Percentiles rank a stretch among this genome's conserved stretches.
These are phyloP conservation scores for Lasioglossum baleicum DNA, from an alignment of 1,140 invertebrate species.

Conservation along the genomic window DNA sequence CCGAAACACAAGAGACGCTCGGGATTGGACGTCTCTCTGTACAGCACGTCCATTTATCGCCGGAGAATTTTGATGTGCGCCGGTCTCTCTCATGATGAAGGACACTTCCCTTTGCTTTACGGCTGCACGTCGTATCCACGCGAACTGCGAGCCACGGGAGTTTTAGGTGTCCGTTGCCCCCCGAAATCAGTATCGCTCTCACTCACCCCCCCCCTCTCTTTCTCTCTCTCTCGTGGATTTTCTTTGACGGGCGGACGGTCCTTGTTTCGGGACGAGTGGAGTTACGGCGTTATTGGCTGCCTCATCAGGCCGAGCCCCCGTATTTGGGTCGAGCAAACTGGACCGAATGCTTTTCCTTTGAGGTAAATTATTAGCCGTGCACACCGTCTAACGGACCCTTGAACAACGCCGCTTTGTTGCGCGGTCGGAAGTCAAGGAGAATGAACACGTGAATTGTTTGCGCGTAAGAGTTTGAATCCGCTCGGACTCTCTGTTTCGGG, in stretches of 20 bases:
- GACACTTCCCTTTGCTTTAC: slow-evolving; percentile 36
- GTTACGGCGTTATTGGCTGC: slow-evolving; percentile 5
- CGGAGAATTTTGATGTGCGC: slow-evolving; percentile 44
- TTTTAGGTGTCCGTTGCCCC: not conserved
- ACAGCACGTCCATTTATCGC: slow-evolving; percentile 33
- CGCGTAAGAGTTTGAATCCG: not conserved
- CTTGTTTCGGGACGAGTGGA: not conserved
- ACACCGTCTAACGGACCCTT: not conserved
- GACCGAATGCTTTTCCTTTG: slow-evolving; percentile 11
- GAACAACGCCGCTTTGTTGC: not conserved
- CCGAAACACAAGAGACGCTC: slow-evolving; percentile 8
- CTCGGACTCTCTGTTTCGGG: not conserved
- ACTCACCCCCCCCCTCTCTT: too few relatives aligned
- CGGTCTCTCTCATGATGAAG: slow-evolving; percentile 15
- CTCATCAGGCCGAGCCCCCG: not conserved
- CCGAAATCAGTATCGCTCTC: not conserved
- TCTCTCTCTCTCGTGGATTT: not conserved
- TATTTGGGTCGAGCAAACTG: not conserved
- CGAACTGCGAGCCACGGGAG: not conserved
- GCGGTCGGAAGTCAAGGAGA: not conserved
- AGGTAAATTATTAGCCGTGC: not conserved
- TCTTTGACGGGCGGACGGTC: not conserved
- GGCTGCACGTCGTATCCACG: not conserved
- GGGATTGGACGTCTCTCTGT: slow-evolving; percentile 7
- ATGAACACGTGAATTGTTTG: not conserved